Base-by-base conservation (phyloP, 2,113 vertebrate genomes). In the Anolis sagrei region DNA sequence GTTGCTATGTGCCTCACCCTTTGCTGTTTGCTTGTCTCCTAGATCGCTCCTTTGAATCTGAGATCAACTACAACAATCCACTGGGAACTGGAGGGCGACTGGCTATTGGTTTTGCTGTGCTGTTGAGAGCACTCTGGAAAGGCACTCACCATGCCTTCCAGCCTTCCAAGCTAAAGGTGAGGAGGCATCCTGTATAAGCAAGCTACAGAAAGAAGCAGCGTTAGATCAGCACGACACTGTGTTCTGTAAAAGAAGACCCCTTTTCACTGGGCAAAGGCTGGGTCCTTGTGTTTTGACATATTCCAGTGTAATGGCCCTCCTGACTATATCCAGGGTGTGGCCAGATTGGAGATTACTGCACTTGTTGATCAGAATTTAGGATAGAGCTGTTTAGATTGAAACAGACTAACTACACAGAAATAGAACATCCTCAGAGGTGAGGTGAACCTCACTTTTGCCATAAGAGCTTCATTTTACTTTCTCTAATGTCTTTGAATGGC, bases 81-180 rank as follows among this genome's bases (percentile, higher is more conserved):
- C 94, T 99, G 92, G 99, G 99, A 44, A 99, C 99, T 0, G 98
- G 98, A 19, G 98, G 99, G 16, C 97, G 98, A 7, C 94, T 99
- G 39, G 98, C 99, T 84, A 99, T 99, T 0, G 97, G 98, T 83
- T 99, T 99, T 86, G 99, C 98, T 0, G 98, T 99, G 89, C 93
- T 99, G 84, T 97, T 99, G 86, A 96, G 98, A 84, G 97, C 98
- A 0, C 96, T 99, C 16, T 99, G 99, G 99, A 99, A 99, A 92
- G 99, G 99, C 85, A 99, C 98, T 0, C 98, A 99, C 88, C 98
- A 99, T 23, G 98, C 99, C 88, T 99, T 99, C 92, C 98, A 99
- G 90, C 99, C 99, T 69, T 99, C 98, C 29, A 99, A 99, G 87
- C 95, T 99, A 90, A 99, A 99, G 97, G 99, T 99, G 94, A 89